A percentile compares a stretch with the other conserved stretches of the same genome.
Conservation (phyloP, 2,797 vertebrate genomes). For the Cottoperca gobio region DNA sequence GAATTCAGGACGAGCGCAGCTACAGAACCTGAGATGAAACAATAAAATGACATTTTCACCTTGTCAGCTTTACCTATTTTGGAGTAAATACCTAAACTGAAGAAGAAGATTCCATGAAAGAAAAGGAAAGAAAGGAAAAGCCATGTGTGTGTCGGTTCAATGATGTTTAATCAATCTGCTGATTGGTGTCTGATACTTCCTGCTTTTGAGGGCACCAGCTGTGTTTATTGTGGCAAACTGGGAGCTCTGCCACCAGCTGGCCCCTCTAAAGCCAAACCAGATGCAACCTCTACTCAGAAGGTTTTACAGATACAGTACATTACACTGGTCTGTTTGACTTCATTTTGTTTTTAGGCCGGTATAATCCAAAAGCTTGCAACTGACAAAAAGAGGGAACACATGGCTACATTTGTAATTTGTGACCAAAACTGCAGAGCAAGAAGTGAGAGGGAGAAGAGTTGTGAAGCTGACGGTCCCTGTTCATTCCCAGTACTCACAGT, state of each 20-base stretch:
- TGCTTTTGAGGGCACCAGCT: conserved; percentile 33
- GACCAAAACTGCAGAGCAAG: neutral
- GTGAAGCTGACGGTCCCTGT: neutral
- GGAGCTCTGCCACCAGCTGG: conserved; percentile 18
- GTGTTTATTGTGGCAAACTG: conserved; percentile 39
- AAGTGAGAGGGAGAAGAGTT: neutral
- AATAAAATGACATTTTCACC: neutral
- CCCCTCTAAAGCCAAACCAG: conserved; percentile 21
- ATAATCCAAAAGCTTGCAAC: neutral
- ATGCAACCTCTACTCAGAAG: neutral
- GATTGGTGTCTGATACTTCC: conserved; percentile 23
- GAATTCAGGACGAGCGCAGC: conserved; percentile 19
- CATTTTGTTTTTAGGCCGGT: neutral
- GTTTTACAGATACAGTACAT: conserved; percentile 2
- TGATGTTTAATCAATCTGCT: conserved; percentile 37
- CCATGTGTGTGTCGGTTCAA: conserved; percentile 11
- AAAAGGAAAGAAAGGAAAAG: too few species aligned
- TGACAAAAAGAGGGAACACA: neutral
- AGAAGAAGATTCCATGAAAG: neutral
- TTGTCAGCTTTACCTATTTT: neutral
- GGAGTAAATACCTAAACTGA: neutral
- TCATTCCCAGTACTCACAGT: conserved; percentile 82
- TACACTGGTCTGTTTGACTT: neutral
- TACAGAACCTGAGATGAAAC: neutral
- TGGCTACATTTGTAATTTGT: neutral